Evolutionary conservation across 1,140 invertebrate genomes (phyloP).

Genomic region (Cyclargus thomasi): DNA sequence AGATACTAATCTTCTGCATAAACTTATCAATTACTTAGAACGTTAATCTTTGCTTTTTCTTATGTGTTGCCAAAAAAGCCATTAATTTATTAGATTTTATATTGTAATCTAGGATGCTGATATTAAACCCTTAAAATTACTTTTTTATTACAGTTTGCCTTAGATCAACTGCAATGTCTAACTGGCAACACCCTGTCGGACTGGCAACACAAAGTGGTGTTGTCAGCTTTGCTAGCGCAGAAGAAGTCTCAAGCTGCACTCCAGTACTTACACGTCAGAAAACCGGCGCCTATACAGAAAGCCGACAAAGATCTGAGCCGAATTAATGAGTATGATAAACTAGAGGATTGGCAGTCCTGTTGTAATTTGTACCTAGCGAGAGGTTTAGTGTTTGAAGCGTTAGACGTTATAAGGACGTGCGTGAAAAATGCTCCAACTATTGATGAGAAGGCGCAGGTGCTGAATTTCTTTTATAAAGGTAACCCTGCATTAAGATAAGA

Average conservation of each 20-base stretch:
- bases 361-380: slow-evolving; percentile 63
- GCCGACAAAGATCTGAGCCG: slow-evolving; percentile 27
- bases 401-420: slow-evolving; percentile 61
- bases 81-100: background rate
- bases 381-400: slow-evolving; percentile 59
- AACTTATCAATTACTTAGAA: too few species aligned
- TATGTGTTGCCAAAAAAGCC: too few species aligned
- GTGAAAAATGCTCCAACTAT: slow-evolving; percentile 36
- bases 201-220: slow-evolving; percentile 73
- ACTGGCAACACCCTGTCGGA: slow-evolving; percentile 58
- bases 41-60: too few species aligned
- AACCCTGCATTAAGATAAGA: too few species aligned
- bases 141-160: slow-evolving; percentile 67
- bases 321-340: slow-evolving; percentile 46
- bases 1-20: too few species aligned
- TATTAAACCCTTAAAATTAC: background rate
- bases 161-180: slow-evolving; percentile 72
- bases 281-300: slow-evolving; percentile 44
- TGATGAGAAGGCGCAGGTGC: slow-evolving; percentile 44
- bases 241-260: slow-evolving; percentile 52
- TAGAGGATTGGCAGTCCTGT: slow-evolving; percentile 64
- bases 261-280: slow-evolving; percentile 44
- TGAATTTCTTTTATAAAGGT: slow-evolving; percentile 68
- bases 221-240: slow-evolving; percentile 61
- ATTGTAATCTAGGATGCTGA: too few species aligned